Evolutionary conservation across 2,113 vertebrate species (phyloP).

Genomic region (Hoplias malabaricus): DNA sequence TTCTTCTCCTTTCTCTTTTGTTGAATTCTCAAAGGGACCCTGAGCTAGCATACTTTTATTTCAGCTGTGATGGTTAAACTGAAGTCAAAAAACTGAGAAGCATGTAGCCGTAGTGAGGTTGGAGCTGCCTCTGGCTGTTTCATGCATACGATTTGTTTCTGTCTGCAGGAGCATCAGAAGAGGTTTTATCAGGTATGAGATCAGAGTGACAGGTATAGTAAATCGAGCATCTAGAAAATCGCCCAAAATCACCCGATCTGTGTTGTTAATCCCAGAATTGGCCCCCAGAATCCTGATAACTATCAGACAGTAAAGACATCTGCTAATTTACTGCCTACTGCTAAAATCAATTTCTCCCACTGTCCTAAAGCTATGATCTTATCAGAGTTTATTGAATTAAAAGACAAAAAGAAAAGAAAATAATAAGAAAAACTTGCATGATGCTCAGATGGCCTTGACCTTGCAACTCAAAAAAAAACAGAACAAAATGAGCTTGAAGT

Average conservation of each 20-base stretch:
- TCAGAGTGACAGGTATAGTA: slow-evolving; percentile 70
- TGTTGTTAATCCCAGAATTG: slow-evolving; percentile 30
- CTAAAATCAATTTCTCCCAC: slow-evolving; percentile 55
- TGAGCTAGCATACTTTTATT: slow-evolving; percentile 11
- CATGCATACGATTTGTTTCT: slow-evolving; percentile 73
- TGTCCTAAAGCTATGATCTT: slow-evolving; percentile 61
- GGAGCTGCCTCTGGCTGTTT: slow-evolving; percentile 41
- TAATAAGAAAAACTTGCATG: slow-evolving; percentile 60
- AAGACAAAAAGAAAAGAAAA: slow-evolving; percentile 27
- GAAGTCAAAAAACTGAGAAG: background rate
- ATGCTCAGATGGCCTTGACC: slow-evolving; percentile 53
- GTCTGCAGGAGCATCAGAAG: slow-evolving; percentile 78
- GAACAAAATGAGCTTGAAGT: background rate
- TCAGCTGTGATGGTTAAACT: slow-evolving; percentile 16
- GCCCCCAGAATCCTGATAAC: background rate
- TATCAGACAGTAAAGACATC: slow-evolving; percentile 16
- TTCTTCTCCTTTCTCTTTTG: background rate
- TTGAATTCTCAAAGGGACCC: background rate
- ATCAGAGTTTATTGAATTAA: slow-evolving; percentile 64
- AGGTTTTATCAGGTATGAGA: slow-evolving; percentile 84
- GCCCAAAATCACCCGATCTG: slow-evolving; percentile 22
- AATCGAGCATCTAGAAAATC: slow-evolving; percentile 50
- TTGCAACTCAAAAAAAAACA: slow-evolving; percentile 21
- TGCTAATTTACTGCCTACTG: slow-evolving; percentile 53
- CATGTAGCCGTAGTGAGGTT: slow-evolving; percentile 6